Conservation (phyloP, 1,140 invertebrate genomes). For the Araneus ventricosus region DNA sequence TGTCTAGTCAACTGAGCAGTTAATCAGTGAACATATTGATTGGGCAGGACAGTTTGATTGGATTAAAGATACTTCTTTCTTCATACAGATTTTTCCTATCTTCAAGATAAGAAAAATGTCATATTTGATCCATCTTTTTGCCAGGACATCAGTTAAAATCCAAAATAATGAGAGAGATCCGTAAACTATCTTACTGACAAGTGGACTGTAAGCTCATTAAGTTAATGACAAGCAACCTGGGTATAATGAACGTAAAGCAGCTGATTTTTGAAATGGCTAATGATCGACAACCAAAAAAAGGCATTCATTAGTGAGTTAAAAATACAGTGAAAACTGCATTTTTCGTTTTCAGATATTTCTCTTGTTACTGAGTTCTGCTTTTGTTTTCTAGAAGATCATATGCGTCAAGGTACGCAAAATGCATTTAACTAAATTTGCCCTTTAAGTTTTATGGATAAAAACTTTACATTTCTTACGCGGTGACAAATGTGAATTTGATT, state of each 20-base stretch:
- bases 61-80: neutral
- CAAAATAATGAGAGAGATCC: slow-evolving; percentile 19
- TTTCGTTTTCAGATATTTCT: slow-evolving; percentile 8
- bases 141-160: neutral
- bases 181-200: slow-evolving; percentile 20
- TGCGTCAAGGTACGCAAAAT: neutral
- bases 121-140: slow-evolving; percentile 3
- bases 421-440: neutral
- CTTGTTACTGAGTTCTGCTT: neutral
- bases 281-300: slow-evolving; percentile 14
- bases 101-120: neutral
- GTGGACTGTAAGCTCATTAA: slow-evolving; percentile 41
- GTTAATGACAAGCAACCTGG: neutral
- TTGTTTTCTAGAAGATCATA: neutral
- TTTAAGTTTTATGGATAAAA: no score
- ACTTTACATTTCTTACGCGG: no score
- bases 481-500: no score
- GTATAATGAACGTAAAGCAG: slow-evolving; percentile 28
- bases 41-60: neutral
- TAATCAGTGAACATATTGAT: slow-evolving; percentile 2
- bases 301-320: slow-evolving; percentile 12
- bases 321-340: neutral
- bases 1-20: neutral
- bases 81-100: neutral
- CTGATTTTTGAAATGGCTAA: slow-evolving; percentile 32